Evolutionary conservation across 2,888 invertebrate genomes (phyloP).

Genomic region (Osmoderma eremita): DNA sequence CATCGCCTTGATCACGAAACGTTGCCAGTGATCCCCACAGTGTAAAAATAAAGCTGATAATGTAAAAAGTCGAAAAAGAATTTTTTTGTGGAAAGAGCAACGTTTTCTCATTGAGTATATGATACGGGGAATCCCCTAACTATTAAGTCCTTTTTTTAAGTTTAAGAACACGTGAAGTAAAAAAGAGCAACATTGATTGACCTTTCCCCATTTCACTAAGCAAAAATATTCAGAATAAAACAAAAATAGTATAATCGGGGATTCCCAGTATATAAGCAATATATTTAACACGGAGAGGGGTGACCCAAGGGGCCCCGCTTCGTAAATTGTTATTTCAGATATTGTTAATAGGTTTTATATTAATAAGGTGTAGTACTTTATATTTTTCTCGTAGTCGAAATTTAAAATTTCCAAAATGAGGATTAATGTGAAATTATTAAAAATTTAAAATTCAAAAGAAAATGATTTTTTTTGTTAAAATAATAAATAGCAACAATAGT

Average conservation of each 20-base stretch:
- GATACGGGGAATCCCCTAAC: conserved; percentile 26
- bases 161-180: no score
- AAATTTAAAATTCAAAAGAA: conserved; percentile 29
- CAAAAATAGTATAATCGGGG: background rate
- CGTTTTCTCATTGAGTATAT: conserved; percentile 37
- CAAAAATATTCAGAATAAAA: no score
- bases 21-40: conserved; percentile 45
- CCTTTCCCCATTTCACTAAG: no score
- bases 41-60: background rate
- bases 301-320: conserved; percentile 50
- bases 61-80: background rate
- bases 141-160: no score
- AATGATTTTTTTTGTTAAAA: conserved; percentile 41
- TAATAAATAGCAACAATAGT: conserved; percentile 32
- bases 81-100: conserved; percentile 37
- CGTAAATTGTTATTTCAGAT: conserved; percentile 57
- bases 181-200: conserved; percentile 10
- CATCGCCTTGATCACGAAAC: conserved; percentile 44
- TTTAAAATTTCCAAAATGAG: conserved; percentile 41
- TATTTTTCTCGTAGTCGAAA: conserved; percentile 55
- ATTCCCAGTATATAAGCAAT: conserved; percentile 42
- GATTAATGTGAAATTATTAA: conserved; percentile 3
- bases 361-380: conserved; percentile 52
- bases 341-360: conserved; percentile 60
- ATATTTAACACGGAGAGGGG: conserved; percentile 22